These are phyloP conservation scores for Antrozous pallidus DNA, from an alignment of 2,797 vertebrate genomes.

Conservation along the genomic window DNA sequence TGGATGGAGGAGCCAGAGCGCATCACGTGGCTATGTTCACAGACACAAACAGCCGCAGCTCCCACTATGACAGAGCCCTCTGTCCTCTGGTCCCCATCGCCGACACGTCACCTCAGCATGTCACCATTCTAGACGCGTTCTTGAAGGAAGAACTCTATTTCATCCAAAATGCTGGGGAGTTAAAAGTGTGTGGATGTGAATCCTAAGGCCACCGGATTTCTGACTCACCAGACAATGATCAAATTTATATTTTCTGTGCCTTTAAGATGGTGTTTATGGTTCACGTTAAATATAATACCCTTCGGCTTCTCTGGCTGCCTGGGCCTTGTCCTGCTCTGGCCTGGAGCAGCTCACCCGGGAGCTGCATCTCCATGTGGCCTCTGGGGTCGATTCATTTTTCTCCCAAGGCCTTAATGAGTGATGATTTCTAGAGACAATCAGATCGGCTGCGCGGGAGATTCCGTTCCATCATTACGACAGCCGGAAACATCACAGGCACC, in stretches of 20 bases:
- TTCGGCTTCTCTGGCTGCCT: constrained; percentile 64
- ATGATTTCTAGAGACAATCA: constrained; percentile 78
- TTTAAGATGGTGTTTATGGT: constrained; percentile 62
- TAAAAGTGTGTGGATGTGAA: constrained; percentile 21
- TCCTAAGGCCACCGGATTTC: constrained; percentile 49
- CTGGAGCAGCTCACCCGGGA: constrained; percentile 52
- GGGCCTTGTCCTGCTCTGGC: constrained; percentile 37
- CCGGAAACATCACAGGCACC: constrained; percentile 73
- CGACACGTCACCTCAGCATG: background rate
- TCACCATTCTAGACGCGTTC: background rate
- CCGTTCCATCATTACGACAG: constrained; percentile 74
- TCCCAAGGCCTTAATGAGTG: constrained; percentile 74
- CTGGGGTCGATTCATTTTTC: constrained; percentile 75
- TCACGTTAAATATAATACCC: constrained; percentile 70
- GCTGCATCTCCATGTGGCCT: constrained; percentile 73
- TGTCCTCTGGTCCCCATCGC: background rate
- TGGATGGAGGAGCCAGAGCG: background rate
- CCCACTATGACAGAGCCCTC: background rate
- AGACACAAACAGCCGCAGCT: background rate
- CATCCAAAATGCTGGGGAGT: constrained; percentile 5
- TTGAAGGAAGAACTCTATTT: constrained; percentile 56
- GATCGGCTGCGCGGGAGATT: constrained; percentile 69
- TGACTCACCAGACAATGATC: constrained; percentile 65
- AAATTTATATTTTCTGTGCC: constrained; percentile 54
- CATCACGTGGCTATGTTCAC: background rate